These are phyloP conservation scores for Baccha elongata DNA, from an alignment of 2,888 invertebrate genomes.

Conservation along the genomic window DNA sequence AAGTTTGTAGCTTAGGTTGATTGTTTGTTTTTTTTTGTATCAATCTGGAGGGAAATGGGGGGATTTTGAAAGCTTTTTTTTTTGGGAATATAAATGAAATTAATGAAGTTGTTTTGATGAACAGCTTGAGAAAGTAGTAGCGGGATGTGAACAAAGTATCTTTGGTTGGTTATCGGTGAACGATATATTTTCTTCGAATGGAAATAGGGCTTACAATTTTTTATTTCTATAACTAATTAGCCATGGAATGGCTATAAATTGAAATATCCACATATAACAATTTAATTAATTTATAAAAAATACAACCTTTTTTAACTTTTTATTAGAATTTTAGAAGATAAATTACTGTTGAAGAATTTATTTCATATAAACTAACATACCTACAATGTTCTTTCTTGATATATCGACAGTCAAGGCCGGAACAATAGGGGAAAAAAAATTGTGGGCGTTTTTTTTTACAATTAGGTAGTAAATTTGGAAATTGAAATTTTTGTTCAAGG, in stretches of 20 bases:
- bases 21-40: slow-evolving; percentile 37
- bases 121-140: slow-evolving; percentile 41
- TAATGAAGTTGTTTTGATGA: slow-evolving; percentile 32
- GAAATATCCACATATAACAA: not conserved
- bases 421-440: not conserved
- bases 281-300: slow-evolving; percentile 3
- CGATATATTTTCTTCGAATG: slow-evolving; percentile 3
- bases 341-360: not conserved
- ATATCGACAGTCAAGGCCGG: not conserved
- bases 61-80: slow-evolving; percentile 54
- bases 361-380: slow-evolving; percentile 6
- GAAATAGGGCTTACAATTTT: no score
- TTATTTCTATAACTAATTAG: slow-evolving; percentile 11
- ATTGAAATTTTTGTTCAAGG: no score
- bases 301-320: not conserved
- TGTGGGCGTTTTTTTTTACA: no score
- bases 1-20: slow-evolving; percentile 17
- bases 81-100: slow-evolving; percentile 29
- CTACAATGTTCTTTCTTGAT: not conserved
- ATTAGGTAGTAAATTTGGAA: no score
- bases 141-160: slow-evolving; percentile 27
- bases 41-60: slow-evolving; percentile 23
- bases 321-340: slow-evolving; percentile 3
- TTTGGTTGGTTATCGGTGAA: slow-evolving; percentile 13
- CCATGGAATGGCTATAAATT: slow-evolving; percentile 9